A percentile compares a stretch with the other conserved stretches of the same genome.
These are phyloP conservation scores for Bombyx mandarina DNA, from an alignment of 1,140 invertebrate genomes.

Conservation along the genomic window DNA sequence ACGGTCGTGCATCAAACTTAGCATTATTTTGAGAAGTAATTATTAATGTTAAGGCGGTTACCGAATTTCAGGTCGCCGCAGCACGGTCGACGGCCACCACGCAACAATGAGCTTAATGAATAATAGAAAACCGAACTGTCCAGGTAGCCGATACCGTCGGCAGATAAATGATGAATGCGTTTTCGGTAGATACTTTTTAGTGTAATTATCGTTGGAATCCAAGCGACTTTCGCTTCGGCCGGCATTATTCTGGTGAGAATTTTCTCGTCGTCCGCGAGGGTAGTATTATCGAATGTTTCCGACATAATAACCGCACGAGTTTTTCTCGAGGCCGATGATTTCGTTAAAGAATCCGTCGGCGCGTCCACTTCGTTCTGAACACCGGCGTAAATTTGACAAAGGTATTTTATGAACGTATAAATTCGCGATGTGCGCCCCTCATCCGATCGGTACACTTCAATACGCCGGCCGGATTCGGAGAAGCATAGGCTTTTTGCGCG, in stretches of 20 bases:
- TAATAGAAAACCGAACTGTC: slow-evolving; percentile 58
- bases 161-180: slow-evolving; percentile 63
- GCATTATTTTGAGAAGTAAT: slow-evolving; percentile 70
- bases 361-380: slow-evolving; percentile 44
- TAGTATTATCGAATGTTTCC: background rate
- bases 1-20: slow-evolving; percentile 57
- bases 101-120: slow-evolving; percentile 59
- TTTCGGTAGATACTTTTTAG: slow-evolving; percentile 33
- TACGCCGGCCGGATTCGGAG: slow-evolving; percentile 42
- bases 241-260: too few species aligned
- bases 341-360: slow-evolving; percentile 51
- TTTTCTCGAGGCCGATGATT: slow-evolving; percentile 43
- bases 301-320: slow-evolving; percentile 56
- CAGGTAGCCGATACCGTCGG: slow-evolving; percentile 53
- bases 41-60: slow-evolving; percentile 65
- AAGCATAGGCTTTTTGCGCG: slow-evolving; percentile 55
- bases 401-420: slow-evolving; percentile 67
- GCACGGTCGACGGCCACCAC: slow-evolving; percentile 24
- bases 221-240: slow-evolving; percentile 8
- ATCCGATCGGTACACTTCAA: slow-evolving; percentile 27
- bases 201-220: slow-evolving; percentile 48
- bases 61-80: slow-evolving; percentile 59
- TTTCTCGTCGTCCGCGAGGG: background rate
- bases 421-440: slow-evolving; percentile 42
- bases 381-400: slow-evolving; percentile 63